Conservation (phyloP, 2,797 vertebrate genomes). For the Rhyacichthys aspro region DNA sequence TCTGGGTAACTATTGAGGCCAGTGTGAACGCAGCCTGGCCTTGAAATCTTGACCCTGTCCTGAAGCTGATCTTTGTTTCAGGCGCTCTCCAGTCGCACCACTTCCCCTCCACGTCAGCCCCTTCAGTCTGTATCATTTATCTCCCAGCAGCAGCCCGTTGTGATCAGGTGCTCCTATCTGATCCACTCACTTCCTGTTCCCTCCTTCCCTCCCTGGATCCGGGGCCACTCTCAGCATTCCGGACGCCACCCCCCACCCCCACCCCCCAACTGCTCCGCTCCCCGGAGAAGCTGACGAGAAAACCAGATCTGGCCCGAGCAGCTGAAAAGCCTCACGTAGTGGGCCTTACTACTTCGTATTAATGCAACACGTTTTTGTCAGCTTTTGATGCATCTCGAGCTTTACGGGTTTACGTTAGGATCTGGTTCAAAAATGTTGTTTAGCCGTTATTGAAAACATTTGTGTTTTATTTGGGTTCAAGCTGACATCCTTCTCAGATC, state of each 20-base stretch:
- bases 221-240: conserved; percentile 24
- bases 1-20: too few species aligned
- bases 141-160: conserved; percentile 34
- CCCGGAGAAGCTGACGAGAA: conserved; percentile 58
- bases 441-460: conserved; percentile 18
- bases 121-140: conserved; percentile 29
- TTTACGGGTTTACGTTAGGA: neutral
- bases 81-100: neutral
- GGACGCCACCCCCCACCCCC: conserved; percentile 53
- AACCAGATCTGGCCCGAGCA: conserved; percentile 57
- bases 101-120: conserved; percentile 1
- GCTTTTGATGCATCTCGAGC: neutral
- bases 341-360: neutral
- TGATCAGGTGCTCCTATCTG: conserved; percentile 56
- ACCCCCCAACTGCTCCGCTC: conserved; percentile 35
- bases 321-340: conserved; percentile 33
- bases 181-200: conserved; percentile 51
- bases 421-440: conserved; percentile 7
- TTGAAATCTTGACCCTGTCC: neutral
- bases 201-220: conserved; percentile 21
- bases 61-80: neutral
- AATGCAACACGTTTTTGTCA: neutral
- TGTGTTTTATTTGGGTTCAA: conserved; percentile 2
- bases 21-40: too few species aligned
- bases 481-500: conserved; percentile 5